Base-by-base conservation (phyloP, 2,888 invertebrate genomes). In the Liopterus haemorrhoidalis region DNA sequence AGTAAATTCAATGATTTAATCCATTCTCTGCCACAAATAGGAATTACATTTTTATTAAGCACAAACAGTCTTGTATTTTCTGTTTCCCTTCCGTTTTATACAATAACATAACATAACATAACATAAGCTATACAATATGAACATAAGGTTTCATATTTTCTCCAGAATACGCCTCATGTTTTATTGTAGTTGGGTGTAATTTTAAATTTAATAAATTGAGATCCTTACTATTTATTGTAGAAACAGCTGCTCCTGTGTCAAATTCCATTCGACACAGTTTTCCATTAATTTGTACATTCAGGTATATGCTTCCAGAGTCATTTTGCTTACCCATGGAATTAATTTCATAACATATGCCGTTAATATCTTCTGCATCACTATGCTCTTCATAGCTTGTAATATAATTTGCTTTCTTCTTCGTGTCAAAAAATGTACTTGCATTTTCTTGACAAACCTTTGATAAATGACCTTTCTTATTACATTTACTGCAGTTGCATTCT, bases 201-300 rank as follows among this genome's bases (percentile, higher is more conserved):
- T 33, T n/a, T n/a, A n/a, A 19, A 33, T 11, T 18, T 6, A 11
- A 11, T 12, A 33, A 33, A 5, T 33, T 33, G 16, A 20, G 20
- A 20, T 33, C 6, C 4, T 20, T 18, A 9, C 18, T 20, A 33
- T 33, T 11, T n/a, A 20, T 15, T 33, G 18, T 33, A 12, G 12
- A 31, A 3, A 33, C 33, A 21, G 5, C 33, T 33, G 33, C 33
- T 21, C 33, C 33, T 18, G n/a, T 33, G 20, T 33, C 33, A 33
- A 33, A 33, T 18, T 33, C 33, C 33, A 33, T 33, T 11, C 9
- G 9, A 9, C 16, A 33, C 11, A 21, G 5, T 33, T 33, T 18
- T 11, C 20, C 20, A 11, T 33, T 33, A 20, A 33, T 33, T 12
- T 33, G 18, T 18, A 33, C 20, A 33, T 9, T 33, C 20, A 33